Conservation (phyloP, 64 coral and sea anemone genomes). For the Montipora capricornis region DNA sequence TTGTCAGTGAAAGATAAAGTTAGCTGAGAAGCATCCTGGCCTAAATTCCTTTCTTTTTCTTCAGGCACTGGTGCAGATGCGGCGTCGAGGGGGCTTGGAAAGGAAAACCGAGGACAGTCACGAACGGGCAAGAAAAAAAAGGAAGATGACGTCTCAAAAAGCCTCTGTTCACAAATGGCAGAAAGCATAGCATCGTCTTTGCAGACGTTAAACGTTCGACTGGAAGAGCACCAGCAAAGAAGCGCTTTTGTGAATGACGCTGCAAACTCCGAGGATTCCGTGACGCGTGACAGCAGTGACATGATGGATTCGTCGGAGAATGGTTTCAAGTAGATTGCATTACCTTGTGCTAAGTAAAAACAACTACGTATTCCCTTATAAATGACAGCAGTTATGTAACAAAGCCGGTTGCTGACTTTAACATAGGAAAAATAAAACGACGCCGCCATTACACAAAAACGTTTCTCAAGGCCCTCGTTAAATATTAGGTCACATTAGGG, state of each 20-base stretch:
- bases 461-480: too few relatives aligned
- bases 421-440: too few relatives aligned
- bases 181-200: background rate
- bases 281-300: background rate
- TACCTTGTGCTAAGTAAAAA: too few relatives aligned
- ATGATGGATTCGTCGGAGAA: background rate
- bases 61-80: background rate
- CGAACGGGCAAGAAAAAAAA: background rate
- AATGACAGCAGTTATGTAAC: too few relatives aligned
- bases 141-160: background rate
- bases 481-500: too few relatives aligned
- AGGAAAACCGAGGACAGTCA: background rate
- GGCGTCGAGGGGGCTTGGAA: background rate
- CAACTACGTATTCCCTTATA: too few relatives aligned
- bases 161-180: background rate
- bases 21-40: background rate
- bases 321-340: constrained; percentile 2
- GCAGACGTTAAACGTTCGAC: background rate
- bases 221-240: constrained; percentile 11
- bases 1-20: too few relatives aligned
- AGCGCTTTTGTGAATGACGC: background rate
- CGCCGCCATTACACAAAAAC: too few relatives aligned
- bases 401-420: too few relatives aligned
- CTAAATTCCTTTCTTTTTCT: background rate
- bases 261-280: background rate